Evolutionary conservation across 1,140 invertebrate species (phyloP).

Genomic region (Drosophila littoralis): DNA sequence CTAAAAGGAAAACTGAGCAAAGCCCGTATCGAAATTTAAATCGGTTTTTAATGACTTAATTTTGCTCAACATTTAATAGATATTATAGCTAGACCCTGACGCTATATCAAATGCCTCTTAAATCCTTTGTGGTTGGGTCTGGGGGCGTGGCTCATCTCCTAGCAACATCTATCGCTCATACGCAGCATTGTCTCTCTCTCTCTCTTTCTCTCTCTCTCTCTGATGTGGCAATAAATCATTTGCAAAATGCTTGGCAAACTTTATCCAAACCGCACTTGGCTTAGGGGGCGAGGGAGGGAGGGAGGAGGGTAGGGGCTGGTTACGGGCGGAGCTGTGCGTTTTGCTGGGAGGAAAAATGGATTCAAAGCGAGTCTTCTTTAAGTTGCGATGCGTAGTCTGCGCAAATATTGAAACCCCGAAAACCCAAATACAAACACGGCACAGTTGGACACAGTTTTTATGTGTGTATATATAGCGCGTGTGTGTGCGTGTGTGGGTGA

Average conservation of each 20-base stretch:
- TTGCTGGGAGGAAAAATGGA: slow-evolving; percentile 17
- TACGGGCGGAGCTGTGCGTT: background rate
- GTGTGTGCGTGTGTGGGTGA: slow-evolving; percentile 10
- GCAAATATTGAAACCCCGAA: slow-evolving; percentile 60
- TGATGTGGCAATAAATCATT: slow-evolving; percentile 74
- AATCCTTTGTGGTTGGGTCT: slow-evolving; percentile 55
- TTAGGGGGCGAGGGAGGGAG: background rate
- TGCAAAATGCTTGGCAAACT: slow-evolving; percentile 62
- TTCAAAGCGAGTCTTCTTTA: slow-evolving; percentile 49
- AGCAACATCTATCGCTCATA: slow-evolving; percentile 65
- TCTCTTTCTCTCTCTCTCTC: background rate
- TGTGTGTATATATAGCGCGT: background rate
- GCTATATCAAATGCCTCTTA: slow-evolving; percentile 69
- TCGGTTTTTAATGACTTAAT: slow-evolving; percentile 79
- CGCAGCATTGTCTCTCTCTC: slow-evolving; percentile 44
- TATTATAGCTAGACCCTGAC: slow-evolving; percentile 23
- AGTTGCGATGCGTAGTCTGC: slow-evolving; percentile 46
- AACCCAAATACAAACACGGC: slow-evolving; percentile 57
- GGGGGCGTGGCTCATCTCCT: background rate
- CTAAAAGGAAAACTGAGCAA: background rate
- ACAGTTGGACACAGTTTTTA: slow-evolving; percentile 23
- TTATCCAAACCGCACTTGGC: slow-evolving; percentile 43
- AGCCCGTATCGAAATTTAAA: slow-evolving; percentile 41
- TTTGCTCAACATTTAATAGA: slow-evolving; percentile 67
- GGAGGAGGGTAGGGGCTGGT: background rate